A percentile compares a stretch with the other conserved stretches of the same genome.
Evolutionary conservation across 30 jellyfish, hydroid and myxozoan species (phyloP).

Genomic region (Pelagia noctiluca): DNA sequence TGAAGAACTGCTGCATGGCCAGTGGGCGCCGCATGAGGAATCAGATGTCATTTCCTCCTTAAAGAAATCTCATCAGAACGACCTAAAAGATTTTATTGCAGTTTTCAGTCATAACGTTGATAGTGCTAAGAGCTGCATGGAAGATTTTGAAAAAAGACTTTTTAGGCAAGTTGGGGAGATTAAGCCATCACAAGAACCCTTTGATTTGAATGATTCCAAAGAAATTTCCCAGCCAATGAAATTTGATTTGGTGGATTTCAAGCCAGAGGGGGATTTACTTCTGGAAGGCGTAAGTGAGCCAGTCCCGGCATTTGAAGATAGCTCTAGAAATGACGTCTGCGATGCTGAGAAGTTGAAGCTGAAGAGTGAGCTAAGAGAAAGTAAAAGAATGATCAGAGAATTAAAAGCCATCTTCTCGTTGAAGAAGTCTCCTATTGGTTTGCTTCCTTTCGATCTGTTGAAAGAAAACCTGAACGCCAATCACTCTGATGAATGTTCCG

Average conservation of each 20-base stretch:
- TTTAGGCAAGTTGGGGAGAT: not conserved
- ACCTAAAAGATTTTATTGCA: not conserved
- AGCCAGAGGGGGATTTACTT: slow-evolving; percentile 52
- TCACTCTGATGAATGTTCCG: not conserved
- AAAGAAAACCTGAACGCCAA: slow-evolving; percentile 7
- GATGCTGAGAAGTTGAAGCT: not conserved
- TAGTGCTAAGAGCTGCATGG: slow-evolving; percentile 42
- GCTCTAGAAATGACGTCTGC: not conserved
- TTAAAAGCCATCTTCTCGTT: slow-evolving; percentile 37
- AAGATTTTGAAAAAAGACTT: not conserved
- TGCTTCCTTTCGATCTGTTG: slow-evolving; percentile 51
- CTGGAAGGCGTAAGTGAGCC: slow-evolving; percentile 67
- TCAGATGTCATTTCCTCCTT: not conserved
- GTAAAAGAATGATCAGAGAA: slow-evolving; percentile 42
- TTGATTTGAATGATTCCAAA: not conserved
- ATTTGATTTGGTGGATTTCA: not conserved
- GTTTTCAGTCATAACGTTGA: slow-evolving; percentile 21
- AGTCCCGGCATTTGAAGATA: not conserved
- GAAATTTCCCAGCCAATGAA: not conserved
- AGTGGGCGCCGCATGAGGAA: not conserved
- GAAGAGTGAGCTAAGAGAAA: slow-evolving; percentile 44
- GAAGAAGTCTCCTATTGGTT: slow-evolving; percentile 64
- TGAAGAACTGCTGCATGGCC: not conserved
- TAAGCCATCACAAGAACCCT: not conserved
- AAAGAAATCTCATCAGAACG: not conserved